Conservation (phyloP, 2,797 vertebrate genomes). For the Pangasius macronema region DNA sequence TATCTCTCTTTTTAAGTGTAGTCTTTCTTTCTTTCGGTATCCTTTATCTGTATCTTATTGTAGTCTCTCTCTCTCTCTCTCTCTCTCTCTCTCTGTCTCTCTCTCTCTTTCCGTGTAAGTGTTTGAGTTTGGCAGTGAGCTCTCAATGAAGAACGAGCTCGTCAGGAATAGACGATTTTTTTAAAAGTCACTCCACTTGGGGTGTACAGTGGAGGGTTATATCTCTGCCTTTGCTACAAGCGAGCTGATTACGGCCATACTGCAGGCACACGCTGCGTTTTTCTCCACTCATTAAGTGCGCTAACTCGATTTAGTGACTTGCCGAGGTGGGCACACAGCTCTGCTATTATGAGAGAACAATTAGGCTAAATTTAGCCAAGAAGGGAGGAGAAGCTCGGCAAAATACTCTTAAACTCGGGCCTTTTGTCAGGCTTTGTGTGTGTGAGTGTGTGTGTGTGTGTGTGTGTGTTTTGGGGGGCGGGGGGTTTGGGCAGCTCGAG, state of each 20-base stretch:
- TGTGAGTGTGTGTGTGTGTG: conserved; percentile 20
- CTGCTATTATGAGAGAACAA: conserved; percentile 39
- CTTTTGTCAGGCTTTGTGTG: neutral
- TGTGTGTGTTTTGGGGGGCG: neutral
- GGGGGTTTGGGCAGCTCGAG: neutral
- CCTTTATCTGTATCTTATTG: neutral
- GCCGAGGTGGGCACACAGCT: conserved; percentile 26
- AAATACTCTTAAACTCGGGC: conserved; percentile 18
- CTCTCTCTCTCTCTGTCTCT: neutral
- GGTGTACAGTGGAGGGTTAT: neutral
- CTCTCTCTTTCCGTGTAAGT: neutral
- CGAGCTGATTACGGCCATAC: conserved; percentile 22
- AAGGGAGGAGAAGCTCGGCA: conserved; percentile 34
- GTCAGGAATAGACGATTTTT: conserved; percentile 3
- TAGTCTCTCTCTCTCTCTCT: neutral
- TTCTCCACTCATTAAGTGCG: conserved; percentile 31
- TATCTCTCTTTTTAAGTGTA: neutral
- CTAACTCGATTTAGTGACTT: conserved; percentile 41
- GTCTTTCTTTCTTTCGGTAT: neutral
- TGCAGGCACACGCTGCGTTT: conserved; percentile 12
- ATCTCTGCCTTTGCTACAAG: neutral
- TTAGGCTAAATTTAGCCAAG: conserved; percentile 50
- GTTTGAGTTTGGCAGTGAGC: conserved; percentile 3
- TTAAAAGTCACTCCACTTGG: neutral
- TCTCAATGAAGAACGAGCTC: conserved; percentile 3